Evolutionary conservation across 1,140 invertebrate species (phyloP).

Genomic region (Drosophila triauraria): DNA sequence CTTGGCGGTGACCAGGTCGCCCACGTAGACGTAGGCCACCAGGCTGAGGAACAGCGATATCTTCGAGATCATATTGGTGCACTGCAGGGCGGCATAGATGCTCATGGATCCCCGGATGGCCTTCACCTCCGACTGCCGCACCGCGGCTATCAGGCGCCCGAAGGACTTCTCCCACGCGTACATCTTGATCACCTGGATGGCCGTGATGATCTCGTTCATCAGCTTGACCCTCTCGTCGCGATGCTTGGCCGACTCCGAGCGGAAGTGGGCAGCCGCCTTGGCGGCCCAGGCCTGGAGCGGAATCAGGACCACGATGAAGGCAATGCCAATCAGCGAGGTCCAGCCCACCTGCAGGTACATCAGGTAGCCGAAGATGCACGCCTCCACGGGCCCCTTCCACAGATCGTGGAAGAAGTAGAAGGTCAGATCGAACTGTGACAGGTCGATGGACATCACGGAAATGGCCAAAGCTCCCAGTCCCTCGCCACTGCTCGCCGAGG

Average conservation of each 20-base stretch:
- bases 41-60: slow-evolving; percentile 88
- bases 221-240: slow-evolving; percentile 92
- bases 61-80: slow-evolving; percentile 86
- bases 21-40: slow-evolving; percentile 87
- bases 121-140: slow-evolving; percentile 86
- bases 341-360: slow-evolving; percentile 86
- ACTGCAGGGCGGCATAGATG: slow-evolving; percentile 83
- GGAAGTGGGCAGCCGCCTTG: slow-evolving; percentile 86
- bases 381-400: slow-evolving; percentile 80
- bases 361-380: slow-evolving; percentile 85
- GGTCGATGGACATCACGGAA: slow-evolving; percentile 91
- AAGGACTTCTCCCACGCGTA: slow-evolving; percentile 92
- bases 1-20: slow-evolving; percentile 87
- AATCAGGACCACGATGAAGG: slow-evolving; percentile 91
- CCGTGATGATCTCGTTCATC: slow-evolving; percentile 93
- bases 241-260: slow-evolving; percentile 88
- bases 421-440: slow-evolving; percentile 71
- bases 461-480: slow-evolving; percentile 92
- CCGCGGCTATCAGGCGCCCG: slow-evolving; percentile 87
- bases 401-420: slow-evolving; percentile 75
- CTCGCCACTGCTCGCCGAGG: slow-evolving; percentile 87
- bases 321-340: slow-evolving; percentile 91
- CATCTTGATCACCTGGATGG: slow-evolving; percentile 93
- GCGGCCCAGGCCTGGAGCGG: slow-evolving; percentile 92
- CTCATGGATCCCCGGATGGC: slow-evolving; percentile 86